These are phyloP conservation scores for Mylabris phalerata DNA, from an alignment of 1,140 invertebrate genomes.

Conservation along the genomic window DNA sequence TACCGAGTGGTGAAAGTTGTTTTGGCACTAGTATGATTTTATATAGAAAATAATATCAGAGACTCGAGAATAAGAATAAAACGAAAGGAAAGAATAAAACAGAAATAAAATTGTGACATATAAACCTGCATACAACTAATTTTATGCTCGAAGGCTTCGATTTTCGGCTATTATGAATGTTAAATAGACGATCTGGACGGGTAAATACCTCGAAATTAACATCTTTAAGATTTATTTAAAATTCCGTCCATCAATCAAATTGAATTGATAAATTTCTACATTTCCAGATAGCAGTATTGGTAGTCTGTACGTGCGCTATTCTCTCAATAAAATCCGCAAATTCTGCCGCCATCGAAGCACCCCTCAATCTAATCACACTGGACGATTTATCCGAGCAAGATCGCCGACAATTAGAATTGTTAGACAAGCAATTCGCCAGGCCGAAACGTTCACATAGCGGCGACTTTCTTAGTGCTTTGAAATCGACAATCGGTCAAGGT, in stretches of 20 bases:
- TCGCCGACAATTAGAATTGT: conserved; percentile 21
- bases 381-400: conserved; percentile 26
- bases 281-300: conserved; percentile 24
- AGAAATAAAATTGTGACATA: conserved; percentile 9
- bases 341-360: conserved; percentile 22
- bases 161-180: neutral
- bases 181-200: too few species aligned
- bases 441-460: conserved; percentile 22
- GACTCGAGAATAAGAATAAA: too few species aligned
- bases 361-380: conserved; percentile 21
- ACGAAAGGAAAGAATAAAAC: too few species aligned
- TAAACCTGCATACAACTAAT: conserved; percentile 10
- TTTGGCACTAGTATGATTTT: too few species aligned
- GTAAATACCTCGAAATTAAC: too few species aligned
- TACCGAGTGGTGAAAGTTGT: conserved; percentile 10
- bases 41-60: too few species aligned
- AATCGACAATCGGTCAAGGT: conserved; percentile 45
- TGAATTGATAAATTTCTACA: neutral
- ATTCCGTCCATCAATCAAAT: too few species aligned
- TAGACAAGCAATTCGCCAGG: conserved; percentile 18
- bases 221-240: too few species aligned
- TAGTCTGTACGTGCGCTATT: conserved; percentile 13
- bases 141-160: neutral
- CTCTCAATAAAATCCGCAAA: conserved; percentile 14
- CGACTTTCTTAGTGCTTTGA: conserved; percentile 44